Evolutionary conservation across 2,113 vertebrate species (phyloP).

Genomic region (Nothocercus julius): DNA sequence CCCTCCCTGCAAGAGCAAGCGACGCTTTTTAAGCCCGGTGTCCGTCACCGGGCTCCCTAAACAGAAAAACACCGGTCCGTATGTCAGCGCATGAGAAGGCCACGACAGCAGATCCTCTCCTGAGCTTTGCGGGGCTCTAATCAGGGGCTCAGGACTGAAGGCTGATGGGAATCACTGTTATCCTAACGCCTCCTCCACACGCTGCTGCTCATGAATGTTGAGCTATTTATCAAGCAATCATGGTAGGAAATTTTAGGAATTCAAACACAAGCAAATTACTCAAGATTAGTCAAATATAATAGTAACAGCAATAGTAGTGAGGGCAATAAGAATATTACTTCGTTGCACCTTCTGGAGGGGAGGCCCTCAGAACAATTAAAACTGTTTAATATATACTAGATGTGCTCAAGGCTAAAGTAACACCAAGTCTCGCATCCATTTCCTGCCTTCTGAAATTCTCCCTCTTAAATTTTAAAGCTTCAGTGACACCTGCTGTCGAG

Average conservation of each 20-base stretch:
- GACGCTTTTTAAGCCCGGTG: accelerated
- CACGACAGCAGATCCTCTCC: background rate
- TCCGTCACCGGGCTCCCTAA: background rate
- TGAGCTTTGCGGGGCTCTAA: background rate
- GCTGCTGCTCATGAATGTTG: background rate
- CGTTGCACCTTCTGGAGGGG: background rate
- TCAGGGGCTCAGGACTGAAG: background rate
- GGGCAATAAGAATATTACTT: background rate
- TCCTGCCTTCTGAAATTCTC: background rate
- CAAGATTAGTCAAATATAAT: background rate
- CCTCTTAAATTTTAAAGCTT: conserved; percentile 4
- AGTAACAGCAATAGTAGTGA: background rate
- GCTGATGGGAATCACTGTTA: background rate
- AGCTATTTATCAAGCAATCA: background rate
- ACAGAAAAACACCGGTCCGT: background rate
- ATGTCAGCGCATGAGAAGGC: background rate
- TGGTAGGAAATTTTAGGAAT: background rate
- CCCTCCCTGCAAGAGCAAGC: background rate
- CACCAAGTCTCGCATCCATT: background rate
- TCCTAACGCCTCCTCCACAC: background rate
- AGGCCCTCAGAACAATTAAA: background rate
- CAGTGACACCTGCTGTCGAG: conserved; percentile 55
- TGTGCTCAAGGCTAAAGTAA: background rate
- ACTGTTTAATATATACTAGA: background rate
- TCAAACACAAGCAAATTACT: background rate